A percentile compares a stretch with the other conserved stretches of the same genome.
Conservation (phyloP, 2,888 invertebrate genomes). For the Abrostola triplasia region DNA sequence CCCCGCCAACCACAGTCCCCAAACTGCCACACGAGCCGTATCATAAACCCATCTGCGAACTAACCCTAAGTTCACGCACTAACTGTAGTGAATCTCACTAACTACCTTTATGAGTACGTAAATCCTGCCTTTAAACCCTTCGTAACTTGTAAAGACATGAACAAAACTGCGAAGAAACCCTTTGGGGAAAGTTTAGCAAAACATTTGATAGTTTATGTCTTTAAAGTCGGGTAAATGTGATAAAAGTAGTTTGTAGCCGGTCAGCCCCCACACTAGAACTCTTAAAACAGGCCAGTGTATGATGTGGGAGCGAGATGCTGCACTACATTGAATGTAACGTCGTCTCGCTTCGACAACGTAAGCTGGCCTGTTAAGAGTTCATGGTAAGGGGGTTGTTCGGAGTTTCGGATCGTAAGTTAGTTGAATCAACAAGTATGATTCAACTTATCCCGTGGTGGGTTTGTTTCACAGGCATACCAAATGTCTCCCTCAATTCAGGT, state of each 20-base stretch:
- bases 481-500: too few relatives aligned
- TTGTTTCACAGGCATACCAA: too few relatives aligned
- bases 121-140: constrained; percentile 43
- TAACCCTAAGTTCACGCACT: constrained; percentile 22
- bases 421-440: too few relatives aligned
- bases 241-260: constrained; percentile 22
- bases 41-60: constrained; percentile 17
- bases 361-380: too few relatives aligned
- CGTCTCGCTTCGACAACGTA: too few relatives aligned
- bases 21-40: background rate
- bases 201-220: constrained; percentile 38
- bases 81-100: constrained; percentile 22
- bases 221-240: constrained; percentile 30
- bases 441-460: too few relatives aligned
- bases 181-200: constrained; percentile 50
- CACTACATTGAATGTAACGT: too few relatives aligned
- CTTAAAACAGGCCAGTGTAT: too few relatives aligned
- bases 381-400: too few relatives aligned
- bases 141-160: constrained; percentile 63
- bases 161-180: constrained; percentile 54
- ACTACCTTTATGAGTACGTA: constrained; percentile 48
- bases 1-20: background rate
- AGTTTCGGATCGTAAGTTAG: background rate
- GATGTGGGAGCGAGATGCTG: too few relatives aligned
- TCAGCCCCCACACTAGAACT: too few relatives aligned